Percentiles rank a stretch among this genome's conserved stretches.
phyloP scores from a whole-genome alignment of 2,113 vertebrate species.

The Chitala chitala region DNA sequence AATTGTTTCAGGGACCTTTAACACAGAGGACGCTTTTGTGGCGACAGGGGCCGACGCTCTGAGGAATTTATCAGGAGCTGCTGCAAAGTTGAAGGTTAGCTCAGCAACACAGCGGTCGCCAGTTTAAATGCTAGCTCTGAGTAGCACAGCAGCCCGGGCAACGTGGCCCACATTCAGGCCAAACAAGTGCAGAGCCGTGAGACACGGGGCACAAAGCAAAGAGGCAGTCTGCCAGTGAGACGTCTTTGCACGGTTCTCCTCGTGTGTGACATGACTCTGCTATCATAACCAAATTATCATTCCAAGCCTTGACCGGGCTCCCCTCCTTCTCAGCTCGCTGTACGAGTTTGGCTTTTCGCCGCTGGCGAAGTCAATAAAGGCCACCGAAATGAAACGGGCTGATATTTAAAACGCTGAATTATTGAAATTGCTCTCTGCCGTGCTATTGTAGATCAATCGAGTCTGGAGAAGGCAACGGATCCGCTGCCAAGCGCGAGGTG shows the following conservation, averaged over 20 bases:
- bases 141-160: not conserved
- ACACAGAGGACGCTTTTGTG: not conserved
- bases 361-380: not conserved
- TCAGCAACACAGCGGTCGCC: too few species aligned
- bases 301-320: too few species aligned
- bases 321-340: too few species aligned
- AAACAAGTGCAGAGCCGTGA: not conserved
- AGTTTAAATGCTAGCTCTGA: not conserved
- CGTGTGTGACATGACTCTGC: too few species aligned
- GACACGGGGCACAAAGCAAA: too few species aligned
- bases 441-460: not conserved
- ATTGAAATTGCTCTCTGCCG: conserved; percentile 8
- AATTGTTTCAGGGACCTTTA: not conserved
- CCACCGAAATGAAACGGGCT: not conserved
- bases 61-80: too few species aligned
- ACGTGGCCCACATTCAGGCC: not conserved
- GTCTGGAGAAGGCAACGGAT: not conserved
- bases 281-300: too few species aligned
- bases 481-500: not conserved
- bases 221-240: too few species aligned
- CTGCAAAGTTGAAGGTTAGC: not conserved
- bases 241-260: too few species aligned
- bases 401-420: conserved; percentile 12
- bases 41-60: not conserved
- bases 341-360: not conserved